phyloP scores from a whole-genome alignment of 2,888 invertebrate species.

The Cheilosia scutellata region DNA sequence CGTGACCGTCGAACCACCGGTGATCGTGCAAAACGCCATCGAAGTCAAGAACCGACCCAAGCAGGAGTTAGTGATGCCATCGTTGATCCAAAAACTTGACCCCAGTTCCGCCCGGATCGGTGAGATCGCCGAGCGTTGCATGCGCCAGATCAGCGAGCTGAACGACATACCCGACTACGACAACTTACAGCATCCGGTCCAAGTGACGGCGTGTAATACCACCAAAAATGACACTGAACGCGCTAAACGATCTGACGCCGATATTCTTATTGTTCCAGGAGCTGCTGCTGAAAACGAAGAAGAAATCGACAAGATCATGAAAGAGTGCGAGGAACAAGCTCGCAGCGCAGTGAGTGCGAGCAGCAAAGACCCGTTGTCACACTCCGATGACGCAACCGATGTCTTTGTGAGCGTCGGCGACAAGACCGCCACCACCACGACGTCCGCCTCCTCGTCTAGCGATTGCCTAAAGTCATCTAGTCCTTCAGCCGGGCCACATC shows the following conservation, averaged over 20 bases:
- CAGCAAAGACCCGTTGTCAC: conserved; percentile 38
- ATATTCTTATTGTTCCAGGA: conserved; percentile 82
- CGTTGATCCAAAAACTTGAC: conserved; percentile 84
- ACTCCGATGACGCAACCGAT: conserved; percentile 75
- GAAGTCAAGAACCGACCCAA: conserved; percentile 78
- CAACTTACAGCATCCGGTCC: conserved; percentile 79
- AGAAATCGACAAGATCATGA: conserved; percentile 83
- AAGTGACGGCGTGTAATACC: conserved; percentile 72
- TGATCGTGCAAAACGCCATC: conserved; percentile 80
- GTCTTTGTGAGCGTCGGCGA: conserved; percentile 70
- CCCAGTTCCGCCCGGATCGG: conserved; percentile 85
- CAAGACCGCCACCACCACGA: conserved; percentile 76
- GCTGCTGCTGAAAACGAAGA: conserved; percentile 77
- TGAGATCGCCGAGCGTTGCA: conserved; percentile 85
- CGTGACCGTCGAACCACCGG: conserved; percentile 82
- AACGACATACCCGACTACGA: conserved; percentile 84
- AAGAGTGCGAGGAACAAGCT: conserved; percentile 82
- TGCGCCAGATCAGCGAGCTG: conserved; percentile 83
- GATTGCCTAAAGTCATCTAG: conserved; percentile 83
- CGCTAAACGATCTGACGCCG: conserved; percentile 78
- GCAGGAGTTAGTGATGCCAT: conserved; percentile 79
- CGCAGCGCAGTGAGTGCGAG: conserved; percentile 59
- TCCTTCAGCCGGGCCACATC: conserved; percentile 80
- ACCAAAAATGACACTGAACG: conserved; percentile 71
- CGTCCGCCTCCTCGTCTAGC: conserved; percentile 83